Conservation (phyloP, 2,888 invertebrate species). For the Drosophila subsilvestris region DNA sequence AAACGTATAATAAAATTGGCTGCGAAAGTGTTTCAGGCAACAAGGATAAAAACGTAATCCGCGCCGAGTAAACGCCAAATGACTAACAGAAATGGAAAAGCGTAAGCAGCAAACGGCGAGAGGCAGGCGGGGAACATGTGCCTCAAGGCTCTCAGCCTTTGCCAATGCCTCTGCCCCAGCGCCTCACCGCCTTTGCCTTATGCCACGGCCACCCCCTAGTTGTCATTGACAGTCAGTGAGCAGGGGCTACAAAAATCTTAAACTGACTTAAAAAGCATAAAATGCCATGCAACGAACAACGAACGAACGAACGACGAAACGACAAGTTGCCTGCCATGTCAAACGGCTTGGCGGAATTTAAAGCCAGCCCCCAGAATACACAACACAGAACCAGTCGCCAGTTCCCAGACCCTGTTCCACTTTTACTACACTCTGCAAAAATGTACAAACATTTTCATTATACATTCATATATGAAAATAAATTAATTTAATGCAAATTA, state of each 20-base stretch:
- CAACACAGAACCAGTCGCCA: neutral
- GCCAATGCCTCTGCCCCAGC: constrained; percentile 1
- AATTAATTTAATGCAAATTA: neutral
- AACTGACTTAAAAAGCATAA: constrained; percentile 76
- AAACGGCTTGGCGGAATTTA: constrained; percentile 65
- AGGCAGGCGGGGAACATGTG: constrained; percentile 5
- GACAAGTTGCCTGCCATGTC: constrained; percentile 53
- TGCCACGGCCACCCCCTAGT: too few relatives aligned
- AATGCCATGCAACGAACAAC: constrained; percentile 46
- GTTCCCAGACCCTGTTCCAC: neutral
- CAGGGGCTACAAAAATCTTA: constrained; percentile 67
- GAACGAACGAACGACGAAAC: constrained; percentile 29
- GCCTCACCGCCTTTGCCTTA: constrained; percentile 1
- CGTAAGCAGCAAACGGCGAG: constrained; percentile 29
- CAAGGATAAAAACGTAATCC: constrained; percentile 76
- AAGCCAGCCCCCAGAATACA: constrained; percentile 45
- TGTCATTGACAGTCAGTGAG: constrained; percentile 64
- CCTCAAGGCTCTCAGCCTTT: constrained; percentile 14
- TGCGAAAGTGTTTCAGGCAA: constrained; percentile 76
- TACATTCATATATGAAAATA: neutral
- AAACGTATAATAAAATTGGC: constrained; percentile 74
- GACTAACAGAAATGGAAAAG: constrained; percentile 61
- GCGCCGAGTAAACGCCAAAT: constrained; percentile 67
- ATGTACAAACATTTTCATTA: too few relatives aligned
- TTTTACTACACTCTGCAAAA: neutral